Evolutionary conservation across 1,140 invertebrate genomes (phyloP).

Genomic region (Ostrea denselamellosa): DNA sequence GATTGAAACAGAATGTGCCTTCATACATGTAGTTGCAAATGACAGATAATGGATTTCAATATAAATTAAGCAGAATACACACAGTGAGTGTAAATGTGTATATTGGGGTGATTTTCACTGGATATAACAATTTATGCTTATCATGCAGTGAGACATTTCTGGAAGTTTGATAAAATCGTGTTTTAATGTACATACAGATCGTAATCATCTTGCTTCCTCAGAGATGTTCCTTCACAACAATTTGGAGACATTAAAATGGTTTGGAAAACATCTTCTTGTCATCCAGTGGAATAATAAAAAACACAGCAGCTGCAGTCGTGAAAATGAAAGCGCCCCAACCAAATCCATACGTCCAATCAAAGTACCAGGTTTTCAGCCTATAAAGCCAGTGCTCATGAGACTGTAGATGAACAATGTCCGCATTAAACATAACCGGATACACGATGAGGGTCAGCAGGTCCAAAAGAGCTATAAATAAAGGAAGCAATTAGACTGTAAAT

Average conservation of each 20-base stretch:
- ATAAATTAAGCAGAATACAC: too few species aligned
- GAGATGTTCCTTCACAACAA: too few species aligned
- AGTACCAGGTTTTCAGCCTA: conserved; percentile 60
- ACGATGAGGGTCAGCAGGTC: conserved; percentile 60
- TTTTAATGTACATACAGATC: background rate
- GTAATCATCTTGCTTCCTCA: too few species aligned
- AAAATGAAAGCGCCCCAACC: conserved; percentile 66
- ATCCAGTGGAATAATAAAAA: conserved; percentile 57
- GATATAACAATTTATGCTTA: background rate
- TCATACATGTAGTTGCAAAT: too few species aligned
- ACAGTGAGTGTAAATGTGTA: too few species aligned
- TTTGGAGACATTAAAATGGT: conserved; percentile 31
- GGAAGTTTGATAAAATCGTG: background rate
- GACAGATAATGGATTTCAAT: too few species aligned
- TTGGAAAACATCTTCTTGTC: conserved; percentile 42
- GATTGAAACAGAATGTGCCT: too few species aligned
- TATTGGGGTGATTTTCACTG: too few species aligned
- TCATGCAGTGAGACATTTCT: background rate
- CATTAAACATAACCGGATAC: conserved; percentile 62
- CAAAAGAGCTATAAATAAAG: conserved; percentile 55
- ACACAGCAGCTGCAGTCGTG: conserved; percentile 53
- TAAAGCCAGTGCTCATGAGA: conserved; percentile 46
- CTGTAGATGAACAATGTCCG: conserved; percentile 52
- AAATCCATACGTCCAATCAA: conserved; percentile 66
- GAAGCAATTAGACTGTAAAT: background rate